Conservation (phyloP, 2,888 invertebrate species). For the Dolichomitus sp. region DNA sequence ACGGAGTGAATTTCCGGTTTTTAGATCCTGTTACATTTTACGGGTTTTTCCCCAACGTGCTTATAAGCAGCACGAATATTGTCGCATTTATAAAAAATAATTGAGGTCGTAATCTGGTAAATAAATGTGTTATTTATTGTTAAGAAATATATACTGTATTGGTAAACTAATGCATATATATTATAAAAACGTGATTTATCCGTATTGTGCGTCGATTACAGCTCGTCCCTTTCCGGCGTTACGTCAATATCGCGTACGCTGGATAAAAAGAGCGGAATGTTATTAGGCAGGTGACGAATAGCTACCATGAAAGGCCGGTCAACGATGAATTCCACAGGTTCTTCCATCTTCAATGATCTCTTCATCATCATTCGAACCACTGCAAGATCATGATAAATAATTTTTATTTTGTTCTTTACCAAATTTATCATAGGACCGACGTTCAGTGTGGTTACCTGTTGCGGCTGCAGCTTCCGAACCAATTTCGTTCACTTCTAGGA, state of each 20-base stretch:
- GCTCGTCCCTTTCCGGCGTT: slow-evolving; percentile 76
- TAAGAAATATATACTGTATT: slow-evolving; percentile 20
- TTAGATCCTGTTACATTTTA: no score
- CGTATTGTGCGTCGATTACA: slow-evolving; percentile 71
- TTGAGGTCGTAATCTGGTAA: slow-evolving; percentile 3
- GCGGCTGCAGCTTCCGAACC: slow-evolving; percentile 88
- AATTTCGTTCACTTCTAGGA: slow-evolving; percentile 87
- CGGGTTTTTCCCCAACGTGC: no score
- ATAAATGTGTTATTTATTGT: slow-evolving; percentile 32
- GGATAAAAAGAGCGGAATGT: slow-evolving; percentile 80
- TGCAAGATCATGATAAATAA: slow-evolving; percentile 64
- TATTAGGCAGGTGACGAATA: slow-evolving; percentile 78
- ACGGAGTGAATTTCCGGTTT: no score
- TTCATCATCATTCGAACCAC: slow-evolving; percentile 75
- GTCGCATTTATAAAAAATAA: background rate
- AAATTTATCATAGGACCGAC: background rate
- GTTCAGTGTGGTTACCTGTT: slow-evolving; percentile 83
- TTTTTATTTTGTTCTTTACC: background rate
- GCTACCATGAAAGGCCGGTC: slow-evolving; percentile 85
- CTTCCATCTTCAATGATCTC: slow-evolving; percentile 70
- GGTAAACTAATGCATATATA: background rate
- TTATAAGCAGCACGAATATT: no score
- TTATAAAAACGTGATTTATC: background rate
- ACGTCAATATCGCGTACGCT: slow-evolving; percentile 76
- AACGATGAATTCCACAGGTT: slow-evolving; percentile 79